Base-by-base conservation (phyloP, 2,888 invertebrate genomes). In the Antheraea assamensis region DNA sequence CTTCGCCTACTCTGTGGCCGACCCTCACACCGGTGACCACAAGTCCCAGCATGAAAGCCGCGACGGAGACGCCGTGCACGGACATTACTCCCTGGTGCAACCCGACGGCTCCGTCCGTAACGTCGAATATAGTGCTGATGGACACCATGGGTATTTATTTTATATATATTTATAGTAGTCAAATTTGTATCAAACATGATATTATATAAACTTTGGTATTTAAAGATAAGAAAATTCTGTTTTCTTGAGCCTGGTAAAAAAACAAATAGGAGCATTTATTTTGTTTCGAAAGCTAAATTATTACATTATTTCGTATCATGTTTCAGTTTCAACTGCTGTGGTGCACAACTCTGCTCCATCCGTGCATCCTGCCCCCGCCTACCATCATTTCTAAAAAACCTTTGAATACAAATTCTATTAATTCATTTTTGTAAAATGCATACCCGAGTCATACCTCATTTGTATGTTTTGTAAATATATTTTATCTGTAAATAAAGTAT, bases 11-110 rank as follows among this genome's bases (percentile, higher is more conserved):
- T 95, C 95, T 77, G 95, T 95, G 76, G 86, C 93, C 42, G 95
- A 95, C 87, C 92, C 92, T 27, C 95, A 95, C 83, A 95, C 95
- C 78, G 95, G 95, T 58, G 95, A 95, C 89, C 94, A 95, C 87
- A 95, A 95, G 87, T 88, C 90, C 71, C 95, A 95, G 87, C 93
- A 94, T 82, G 95, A 95, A 85, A 85, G 85, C 83, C 90, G 93
- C 81, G 95, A 95, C 78, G 95, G 95, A 31, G 95, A 95, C 83
- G 87, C 89, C 71, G 96, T 96, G 71, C 95, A 95, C 83, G 96
- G 96, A 61, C 95, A 94, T 86, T 96, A 96, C 89, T 94, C 94
- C 49, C 88, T 95, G 72, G 94, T 94, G 78, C 95, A 95, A 83
- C 95, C 95, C 73, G 95, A 95, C 71, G 95, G 90, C 77, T 86